Percentiles rank a stretch among this genome's conserved stretches.
Conservation (phyloP, 2,888 invertebrate genomes). For the Micoletzkya japonica region DNA sequence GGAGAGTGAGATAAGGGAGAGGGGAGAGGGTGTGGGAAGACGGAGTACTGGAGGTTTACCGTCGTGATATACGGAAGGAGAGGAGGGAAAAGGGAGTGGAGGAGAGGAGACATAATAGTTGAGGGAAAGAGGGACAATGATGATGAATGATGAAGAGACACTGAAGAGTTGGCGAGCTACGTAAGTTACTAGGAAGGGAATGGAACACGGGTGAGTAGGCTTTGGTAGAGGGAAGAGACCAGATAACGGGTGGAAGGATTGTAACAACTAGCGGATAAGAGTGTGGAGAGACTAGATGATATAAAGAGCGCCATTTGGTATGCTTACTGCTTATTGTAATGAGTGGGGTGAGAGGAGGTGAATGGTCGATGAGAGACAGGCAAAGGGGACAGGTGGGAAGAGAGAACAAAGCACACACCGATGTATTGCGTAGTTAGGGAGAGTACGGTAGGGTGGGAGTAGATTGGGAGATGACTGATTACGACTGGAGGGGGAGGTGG, state of each 20-base stretch:
- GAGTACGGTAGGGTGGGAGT: too few relatives aligned
- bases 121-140: slow-evolving; percentile 13
- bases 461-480: too few relatives aligned
- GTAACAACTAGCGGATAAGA: neutral
- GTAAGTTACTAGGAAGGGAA: neutral
- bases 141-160: neutral
- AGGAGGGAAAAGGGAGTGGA: neutral
- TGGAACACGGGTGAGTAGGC: neutral
- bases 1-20: neutral
- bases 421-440: too few relatives aligned
- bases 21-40: neutral
- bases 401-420: too few relatives aligned
- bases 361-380: too few relatives aligned
- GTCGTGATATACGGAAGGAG: neutral
- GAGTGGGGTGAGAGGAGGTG: too few relatives aligned
- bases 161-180: neutral
- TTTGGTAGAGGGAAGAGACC: neutral
- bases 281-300: too few relatives aligned
- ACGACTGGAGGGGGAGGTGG: neutral
- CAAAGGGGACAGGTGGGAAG: too few relatives aligned
- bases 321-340: too few relatives aligned
- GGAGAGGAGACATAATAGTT: neutral
- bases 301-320: too few relatives aligned
- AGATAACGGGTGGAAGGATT: neutral
- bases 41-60: neutral